A percentile compares a stretch with the other conserved stretches of the same genome.
phyloP scores from a whole-genome alignment of 1,140 invertebrate species.

The silkworm (Bombyx mori) region ASM3026992v2 NC_085114.1:8449001-8449500 shows the following conservation, averaged over 20 bases:
- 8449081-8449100: no score
- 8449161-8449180: background rate
- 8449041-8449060: no score
- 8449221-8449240: constrained; percentile 6
- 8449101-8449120: no score
- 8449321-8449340: constrained; percentile 28
- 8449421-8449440: constrained; percentile 58
- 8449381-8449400: constrained; percentile 66
- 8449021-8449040: no score
- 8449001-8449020: no score
- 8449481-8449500: constrained; percentile 13
- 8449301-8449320: constrained; percentile 55
- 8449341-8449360: constrained; percentile 60
- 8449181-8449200: background rate
- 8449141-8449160: no score
- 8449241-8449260: constrained; percentile 23
- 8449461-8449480: constrained; percentile 38
- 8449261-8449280: constrained; percentile 43
- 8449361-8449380: constrained; percentile 66
- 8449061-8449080: no score
- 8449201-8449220: constrained; percentile 1
- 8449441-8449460: constrained; percentile 45
- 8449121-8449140: no score
- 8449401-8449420: constrained; percentile 33
- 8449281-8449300: constrained; percentile 67